Evolutionary conservation across 2,797 vertebrate genomes (phyloP), one percentile per base, ranked within the genome.

Genomic region (Eulemur albifrons): DNA sequence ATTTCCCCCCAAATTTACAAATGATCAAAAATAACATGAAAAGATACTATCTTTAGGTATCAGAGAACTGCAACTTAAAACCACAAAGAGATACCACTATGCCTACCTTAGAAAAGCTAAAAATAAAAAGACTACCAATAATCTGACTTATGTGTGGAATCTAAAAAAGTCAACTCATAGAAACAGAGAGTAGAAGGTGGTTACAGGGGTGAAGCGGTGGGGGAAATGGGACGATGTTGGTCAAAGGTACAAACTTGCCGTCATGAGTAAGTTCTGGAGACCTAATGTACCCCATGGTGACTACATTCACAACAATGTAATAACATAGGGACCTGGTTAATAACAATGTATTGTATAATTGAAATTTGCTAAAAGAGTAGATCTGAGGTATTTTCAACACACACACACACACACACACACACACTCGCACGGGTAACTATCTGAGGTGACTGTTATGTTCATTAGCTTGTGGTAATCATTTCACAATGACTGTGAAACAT

Each of bases 51-150:
- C 11, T 52, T 89, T 94, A 94, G 25, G 35, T 50, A 67, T 52
- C 73, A 86, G 50, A 79, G 57, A 94, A 93, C 67, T 38, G 45
- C 72, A 88, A 94, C 92, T 75, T n/a, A 84, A 91, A 88, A 88
- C 61, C 43, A 84, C 40, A 76, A 32, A 81, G 63, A 83, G 38
- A 87, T 69, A 81, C 50, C 13, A 76, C 40, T 52, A 59, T 30
- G 7, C 10, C 25, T 4, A 25, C 57, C n/a, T 38, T 45, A 77
- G 15, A 87, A 72, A 57, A 76, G 54, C 75, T 86, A 40, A 70
- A 80, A 95, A n/a, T 80, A 54, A 77, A 93, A 45, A 63, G 35
- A 65, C 25, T 38, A 81, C 38, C 30, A 65, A 38, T 43, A 63
- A 57, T 65, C 25, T 59, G 32, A n/a, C 32, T 81, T 52, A 61